Evolutionary conservation across 2,888 invertebrate species (phyloP), one percentile per base, ranked within the genome.

Genomic region (Torymus auratus): DNA sequence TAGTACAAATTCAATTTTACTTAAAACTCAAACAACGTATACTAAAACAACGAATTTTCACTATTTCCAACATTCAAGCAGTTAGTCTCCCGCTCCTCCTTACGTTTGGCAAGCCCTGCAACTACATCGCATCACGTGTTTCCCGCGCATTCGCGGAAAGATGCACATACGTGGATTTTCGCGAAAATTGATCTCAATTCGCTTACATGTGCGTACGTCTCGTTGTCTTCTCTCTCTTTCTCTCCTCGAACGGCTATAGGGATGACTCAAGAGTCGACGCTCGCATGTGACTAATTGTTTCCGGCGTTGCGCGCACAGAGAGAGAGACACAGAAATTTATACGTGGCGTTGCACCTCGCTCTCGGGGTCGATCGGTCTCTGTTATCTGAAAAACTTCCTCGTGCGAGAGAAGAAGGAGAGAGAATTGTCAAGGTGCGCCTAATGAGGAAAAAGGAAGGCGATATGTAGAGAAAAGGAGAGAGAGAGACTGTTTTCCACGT

Each of bases 201-300:
- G 20, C 23, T 50, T 28, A 60, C 41, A 13, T 60, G 17, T 28
- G 7, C 56, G 61, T 28, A 50, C 12, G 41, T 41, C 41, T 41
- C 41, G 41, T 41, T 41, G 41, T 41, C 41, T 41, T 41, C 41
- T 41, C 41, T 20, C 20, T 20, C 2, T 20, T 2, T 20, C 2
- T 41, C 41, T 41, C 41, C 41, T 41, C 41, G 41, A 41, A 5
- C 7, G 13, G 20, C 28, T 14, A 14, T n/a, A 2, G n/a, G 23
- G 52, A 64, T 65, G 70, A 71, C 13, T 78, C 70, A 71, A 78
- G 58, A 70, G 50, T 23, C 17, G 41, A 58, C 68, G 70, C 20
- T 20, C 20, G 20, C 20, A 2, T 58, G 58, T 79, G 81, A 81
- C 81, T 81, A 81, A 81, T 73, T 81, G 52, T 58, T 81, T 81